These are phyloP conservation scores for Platorchestia sp. DNA, from an alignment of 1,140 invertebrate genomes.

Conservation along the genomic window DNA sequence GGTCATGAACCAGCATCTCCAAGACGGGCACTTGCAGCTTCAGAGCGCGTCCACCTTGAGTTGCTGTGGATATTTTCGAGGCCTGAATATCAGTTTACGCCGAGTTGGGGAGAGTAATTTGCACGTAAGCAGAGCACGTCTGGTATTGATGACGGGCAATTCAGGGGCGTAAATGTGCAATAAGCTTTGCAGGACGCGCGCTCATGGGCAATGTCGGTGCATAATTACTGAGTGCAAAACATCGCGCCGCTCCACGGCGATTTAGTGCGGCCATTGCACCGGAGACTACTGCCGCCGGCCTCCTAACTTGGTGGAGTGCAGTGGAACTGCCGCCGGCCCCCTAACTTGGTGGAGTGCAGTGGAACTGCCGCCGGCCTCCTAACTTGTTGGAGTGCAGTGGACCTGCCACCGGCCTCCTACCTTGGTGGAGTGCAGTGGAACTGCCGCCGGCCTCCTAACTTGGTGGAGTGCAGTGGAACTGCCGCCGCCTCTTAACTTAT, in stretches of 20 bases:
- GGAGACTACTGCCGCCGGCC: not conserved
- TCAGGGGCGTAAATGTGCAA: slow-evolving; percentile 6
- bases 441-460: not conserved
- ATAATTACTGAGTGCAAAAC: slow-evolving; percentile 9
- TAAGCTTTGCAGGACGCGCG: slow-evolving; percentile 4
- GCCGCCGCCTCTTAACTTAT: no score
- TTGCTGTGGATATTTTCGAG: not conserved
- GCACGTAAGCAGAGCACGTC: slow-evolving; percentile 4
- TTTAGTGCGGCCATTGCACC: not conserved
- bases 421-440: not conserved
- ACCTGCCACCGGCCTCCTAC: not conserved
- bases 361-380: not conserved
- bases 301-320: not conserved
- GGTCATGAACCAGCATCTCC: not conserved
- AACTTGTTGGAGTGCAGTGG: not conserved
- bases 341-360: not conserved
- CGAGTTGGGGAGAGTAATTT: not conserved
- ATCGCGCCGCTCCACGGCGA: not conserved
- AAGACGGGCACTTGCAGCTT: not conserved
- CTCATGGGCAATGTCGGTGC: slow-evolving; percentile 2
- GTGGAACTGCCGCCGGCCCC: not conserved
- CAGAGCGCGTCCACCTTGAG: not conserved
- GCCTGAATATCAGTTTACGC: not conserved
- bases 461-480: not conserved
- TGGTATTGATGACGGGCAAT: not conserved